phyloP scores from a whole-genome alignment of 2,888 invertebrate species.

The Disparrhopalites patrizii region DNA sequence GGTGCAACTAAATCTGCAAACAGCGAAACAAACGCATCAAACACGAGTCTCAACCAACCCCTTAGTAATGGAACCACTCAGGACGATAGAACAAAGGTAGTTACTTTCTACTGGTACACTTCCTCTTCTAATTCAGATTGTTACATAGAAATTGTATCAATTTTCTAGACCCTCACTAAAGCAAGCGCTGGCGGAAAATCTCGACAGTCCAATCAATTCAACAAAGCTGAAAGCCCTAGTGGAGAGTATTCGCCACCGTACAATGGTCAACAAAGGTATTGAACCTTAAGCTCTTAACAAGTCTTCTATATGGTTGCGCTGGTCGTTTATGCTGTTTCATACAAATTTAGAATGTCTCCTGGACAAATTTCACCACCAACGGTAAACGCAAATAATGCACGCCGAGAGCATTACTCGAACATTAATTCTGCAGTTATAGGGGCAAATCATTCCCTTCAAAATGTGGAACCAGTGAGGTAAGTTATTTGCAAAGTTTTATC shows the following conservation, averaged over 20 bases:
- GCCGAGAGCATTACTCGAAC: constrained; percentile 20
- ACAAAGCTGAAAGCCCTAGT: constrained; percentile 15
- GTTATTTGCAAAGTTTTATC: neutral
- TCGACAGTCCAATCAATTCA: constrained; percentile 13
- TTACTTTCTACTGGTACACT: neutral
- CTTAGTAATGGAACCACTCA: neutral
- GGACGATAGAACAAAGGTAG: constrained; percentile 23
- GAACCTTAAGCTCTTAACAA: too few relatives aligned
- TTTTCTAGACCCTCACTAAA: constrained; percentile 18
- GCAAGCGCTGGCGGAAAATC: neutral
- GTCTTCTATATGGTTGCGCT: too few relatives aligned
- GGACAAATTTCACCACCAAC: constrained; percentile 19
- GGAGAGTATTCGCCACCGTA: constrained; percentile 21
- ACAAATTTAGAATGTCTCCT: constrained; percentile 23
- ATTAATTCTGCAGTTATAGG: constrained; percentile 19
- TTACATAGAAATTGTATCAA: too few relatives aligned
- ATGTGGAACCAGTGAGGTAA: constrained; percentile 9
- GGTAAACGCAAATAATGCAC: constrained; percentile 13
- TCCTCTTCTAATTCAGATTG: too few relatives aligned
- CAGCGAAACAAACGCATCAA: constrained; percentile 15
- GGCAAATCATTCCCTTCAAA: constrained; percentile 11
- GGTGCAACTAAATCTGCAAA: constrained; percentile 7
- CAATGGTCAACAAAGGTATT: constrained; percentile 24
- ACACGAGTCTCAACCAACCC: constrained; percentile 17
- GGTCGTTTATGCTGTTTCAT: neutral